Base-by-base conservation (phyloP, 2,888 invertebrate genomes). In the Apoda limacodes region DNA sequence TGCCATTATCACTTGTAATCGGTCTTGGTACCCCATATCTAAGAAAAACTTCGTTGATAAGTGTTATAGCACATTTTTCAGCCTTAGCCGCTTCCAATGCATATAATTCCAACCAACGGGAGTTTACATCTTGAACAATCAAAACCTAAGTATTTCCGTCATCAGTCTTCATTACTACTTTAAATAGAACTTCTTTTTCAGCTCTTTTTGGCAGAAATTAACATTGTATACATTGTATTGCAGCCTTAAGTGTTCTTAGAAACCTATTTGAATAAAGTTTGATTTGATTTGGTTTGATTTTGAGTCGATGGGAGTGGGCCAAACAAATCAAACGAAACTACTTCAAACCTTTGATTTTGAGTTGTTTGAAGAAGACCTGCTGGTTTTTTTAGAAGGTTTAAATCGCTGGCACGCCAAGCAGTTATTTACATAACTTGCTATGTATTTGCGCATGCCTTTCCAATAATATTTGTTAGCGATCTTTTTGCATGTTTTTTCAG, bases 1-100 rank as follows among this genome's bases (percentile, higher is more conserved):
- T 30, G 0, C 62, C 63, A 9, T 65, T 66, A 22, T 66, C 60
- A 9, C 48, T 52, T 4, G 55, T 43, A 0, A 65, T n/a, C 7
- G 55, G 29, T 1, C 62, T 19, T 0, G 54, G 55, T 3, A 49
- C 11, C 1, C 60, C 62, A 35, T 50, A 62, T 9, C 60, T 35
- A 3, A 63, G 22, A n/a, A 65, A 49, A 1, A 60, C 34, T 32
- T 63, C 58, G 13, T 58, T 35, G 0, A 64, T 22, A 0, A 66
- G 31, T 0, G 31, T 42, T 1, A 17, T 25, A 0, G 55, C 52
- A 25, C 59, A 64, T 0, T 14, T 31, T 12, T 44, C 46, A 1
- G 48, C 43, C 2, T 35, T 48, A 2, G 50, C 50, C 5, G 15
- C 17, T 26, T 35, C 13, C 6, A 53, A n/a, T 1, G 49, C 10